phyloP scores from a whole-genome alignment of 1,140 invertebrate genomes.

The Procambarus virginalis region DNA sequence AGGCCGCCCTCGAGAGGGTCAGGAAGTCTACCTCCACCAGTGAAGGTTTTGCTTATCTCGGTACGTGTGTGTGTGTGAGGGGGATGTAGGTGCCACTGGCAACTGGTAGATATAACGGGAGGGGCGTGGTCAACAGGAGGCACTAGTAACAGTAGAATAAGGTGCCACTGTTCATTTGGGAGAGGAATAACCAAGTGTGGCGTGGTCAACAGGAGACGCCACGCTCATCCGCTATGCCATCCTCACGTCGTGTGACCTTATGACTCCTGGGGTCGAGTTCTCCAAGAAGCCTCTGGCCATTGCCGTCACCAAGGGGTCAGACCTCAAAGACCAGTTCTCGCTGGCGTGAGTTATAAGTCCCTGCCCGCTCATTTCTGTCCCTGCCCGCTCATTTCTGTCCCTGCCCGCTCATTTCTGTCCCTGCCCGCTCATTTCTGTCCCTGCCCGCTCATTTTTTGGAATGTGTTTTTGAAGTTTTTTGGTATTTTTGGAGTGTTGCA shows the following conservation, averaged over 20 bases:
- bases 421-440: background rate
- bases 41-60: constrained; percentile 94
- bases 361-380: background rate
- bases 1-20: constrained; percentile 87
- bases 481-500: background rate
- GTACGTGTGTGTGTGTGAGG: constrained; percentile 73
- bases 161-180: too few relatives aligned
- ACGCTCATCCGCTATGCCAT: constrained; percentile 90
- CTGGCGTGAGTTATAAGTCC: constrained; percentile 54
- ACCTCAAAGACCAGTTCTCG: constrained; percentile 76
- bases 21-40: constrained; percentile 82
- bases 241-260: constrained; percentile 91
- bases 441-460: too few relatives aligned
- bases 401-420: background rate
- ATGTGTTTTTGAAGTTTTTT: background rate
- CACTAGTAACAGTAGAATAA: background rate
- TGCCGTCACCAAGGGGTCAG: constrained; percentile 95
- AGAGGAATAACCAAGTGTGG: background rate
- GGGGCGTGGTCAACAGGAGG: background rate
- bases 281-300: constrained; percentile 96
- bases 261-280: constrained; percentile 93
- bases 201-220: constrained; percentile 82
- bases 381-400: background rate
- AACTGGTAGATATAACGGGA: background rate
- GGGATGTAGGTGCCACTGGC: background rate